Evolutionary conservation across 2,797 vertebrate genomes (phyloP).

Genomic region (Danionella dracula): DNA sequence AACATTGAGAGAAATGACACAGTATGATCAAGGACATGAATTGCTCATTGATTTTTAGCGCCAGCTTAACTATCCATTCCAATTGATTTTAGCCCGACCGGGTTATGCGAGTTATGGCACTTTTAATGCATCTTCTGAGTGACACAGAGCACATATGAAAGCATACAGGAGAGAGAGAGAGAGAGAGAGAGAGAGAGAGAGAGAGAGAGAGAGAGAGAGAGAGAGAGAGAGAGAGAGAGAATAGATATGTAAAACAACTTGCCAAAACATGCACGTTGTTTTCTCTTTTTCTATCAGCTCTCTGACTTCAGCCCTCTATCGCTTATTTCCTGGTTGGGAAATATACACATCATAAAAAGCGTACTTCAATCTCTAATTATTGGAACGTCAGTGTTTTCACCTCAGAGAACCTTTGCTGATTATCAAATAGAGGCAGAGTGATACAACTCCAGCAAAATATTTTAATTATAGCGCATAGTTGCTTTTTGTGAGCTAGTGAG

Average conservation of each 20-base stretch:
- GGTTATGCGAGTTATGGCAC: conserved; percentile 73
- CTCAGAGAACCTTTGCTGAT: conserved; percentile 43
- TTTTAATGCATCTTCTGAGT: conserved; percentile 77
- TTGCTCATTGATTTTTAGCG: conserved; percentile 81
- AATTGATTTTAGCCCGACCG: conserved; percentile 79
- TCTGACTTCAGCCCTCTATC: conserved; percentile 32
- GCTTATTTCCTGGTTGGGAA: conserved; percentile 19
- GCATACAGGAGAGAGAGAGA: neutral
- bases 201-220: too few species aligned
- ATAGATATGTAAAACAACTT: conserved; percentile 25
- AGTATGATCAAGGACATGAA: conserved; percentile 81
- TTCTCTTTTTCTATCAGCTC: conserved; percentile 39
- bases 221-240: too few species aligned
- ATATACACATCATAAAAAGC: conserved; percentile 47
- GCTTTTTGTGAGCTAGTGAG: neutral
- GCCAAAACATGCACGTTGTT: conserved; percentile 42
- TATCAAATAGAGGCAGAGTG: conserved; percentile 25
- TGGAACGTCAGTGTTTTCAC: conserved; percentile 41
- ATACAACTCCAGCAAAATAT: conserved; percentile 23
- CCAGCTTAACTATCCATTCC: conserved; percentile 81
- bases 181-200: too few species aligned
- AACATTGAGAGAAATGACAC: conserved; percentile 77
- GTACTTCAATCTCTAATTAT: conserved; percentile 47
- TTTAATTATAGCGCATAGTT: conserved; percentile 28
- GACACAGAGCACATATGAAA: conserved; percentile 59